phyloP scores from a whole-genome alignment of 1,140 invertebrate genomes.

The Melipona quadrifasciata region DNA sequence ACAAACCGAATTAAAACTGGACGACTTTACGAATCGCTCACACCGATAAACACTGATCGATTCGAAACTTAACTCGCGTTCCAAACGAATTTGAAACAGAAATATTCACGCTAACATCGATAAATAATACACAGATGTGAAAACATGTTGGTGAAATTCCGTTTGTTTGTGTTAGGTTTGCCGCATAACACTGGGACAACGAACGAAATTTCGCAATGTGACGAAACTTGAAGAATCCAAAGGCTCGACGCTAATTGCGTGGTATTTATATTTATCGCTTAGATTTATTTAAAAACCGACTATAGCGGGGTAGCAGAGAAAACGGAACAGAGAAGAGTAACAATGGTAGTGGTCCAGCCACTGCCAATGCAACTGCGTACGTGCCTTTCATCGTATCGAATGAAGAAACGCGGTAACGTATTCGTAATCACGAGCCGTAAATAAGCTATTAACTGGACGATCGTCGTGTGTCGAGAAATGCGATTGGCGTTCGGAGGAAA shows the following conservation, averaged over 20 bases:
- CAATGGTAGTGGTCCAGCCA: slow-evolving; percentile 36
- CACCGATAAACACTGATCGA: not conserved
- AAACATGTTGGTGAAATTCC: not conserved
- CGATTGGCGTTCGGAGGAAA: not conserved
- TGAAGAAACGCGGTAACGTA: not conserved
- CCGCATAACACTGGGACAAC: not conserved
- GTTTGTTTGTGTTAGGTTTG: not conserved
- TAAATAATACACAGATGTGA: not conserved
- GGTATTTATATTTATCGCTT: not conserved
- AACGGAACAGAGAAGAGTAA: not conserved
- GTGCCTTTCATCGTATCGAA: not conserved
- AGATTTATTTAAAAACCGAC: not conserved
- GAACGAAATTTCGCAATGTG: not conserved
- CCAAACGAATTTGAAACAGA: not conserved
- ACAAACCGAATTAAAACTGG: not conserved
- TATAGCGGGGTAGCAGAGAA: not conserved
- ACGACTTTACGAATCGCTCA: not conserved
- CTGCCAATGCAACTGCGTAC: not conserved
- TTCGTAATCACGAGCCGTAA: not conserved
- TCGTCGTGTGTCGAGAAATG: not conserved
- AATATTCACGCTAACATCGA: not conserved
- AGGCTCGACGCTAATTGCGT: not conserved
- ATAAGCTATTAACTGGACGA: not conserved
- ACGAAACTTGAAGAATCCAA: not conserved
- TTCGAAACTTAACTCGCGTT: not conserved